Conservation (phyloP, 2,797 vertebrate genomes). For the Spinibarbus caldwelli region DNA sequence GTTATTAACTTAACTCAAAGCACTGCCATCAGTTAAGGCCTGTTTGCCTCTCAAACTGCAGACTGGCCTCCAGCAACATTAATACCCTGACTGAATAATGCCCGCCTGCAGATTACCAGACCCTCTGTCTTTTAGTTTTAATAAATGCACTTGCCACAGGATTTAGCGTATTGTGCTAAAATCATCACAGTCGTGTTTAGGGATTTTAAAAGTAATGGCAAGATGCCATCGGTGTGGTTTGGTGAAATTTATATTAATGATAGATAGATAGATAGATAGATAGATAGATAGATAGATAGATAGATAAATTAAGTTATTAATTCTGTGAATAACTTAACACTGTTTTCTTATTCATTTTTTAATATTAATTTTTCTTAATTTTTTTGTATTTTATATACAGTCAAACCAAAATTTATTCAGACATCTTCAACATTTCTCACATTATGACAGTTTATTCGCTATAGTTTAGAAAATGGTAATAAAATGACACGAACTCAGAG, state of each 20-base stretch:
- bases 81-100: constrained; percentile 14
- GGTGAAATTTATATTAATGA: not conserved
- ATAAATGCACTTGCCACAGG: not conserved
- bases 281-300: no score
- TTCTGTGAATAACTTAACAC: no score
- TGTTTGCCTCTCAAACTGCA: not conserved
- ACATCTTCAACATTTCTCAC: no score
- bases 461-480: no score
- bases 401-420: no score
- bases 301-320: no score
- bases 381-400: no score
- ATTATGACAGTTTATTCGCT: no score
- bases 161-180: constrained; percentile 21
- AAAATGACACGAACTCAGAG: no score
- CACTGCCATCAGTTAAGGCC: constrained; percentile 1
- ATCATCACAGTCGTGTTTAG: not conserved
- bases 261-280: no score
- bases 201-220: not conserved
- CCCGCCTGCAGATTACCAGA: not conserved
- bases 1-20: constrained; percentile 27
- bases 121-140: constrained; percentile 5
- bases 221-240: not conserved
- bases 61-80: not conserved
- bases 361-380: no score
- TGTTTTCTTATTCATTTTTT: no score